A percentile compares a stretch with the other conserved stretches of the same genome.
These are phyloP conservation scores for Takifugu bimaculatus DNA, from an alignment of 2,113 vertebrate species.

Conservation along the genomic window DNA sequence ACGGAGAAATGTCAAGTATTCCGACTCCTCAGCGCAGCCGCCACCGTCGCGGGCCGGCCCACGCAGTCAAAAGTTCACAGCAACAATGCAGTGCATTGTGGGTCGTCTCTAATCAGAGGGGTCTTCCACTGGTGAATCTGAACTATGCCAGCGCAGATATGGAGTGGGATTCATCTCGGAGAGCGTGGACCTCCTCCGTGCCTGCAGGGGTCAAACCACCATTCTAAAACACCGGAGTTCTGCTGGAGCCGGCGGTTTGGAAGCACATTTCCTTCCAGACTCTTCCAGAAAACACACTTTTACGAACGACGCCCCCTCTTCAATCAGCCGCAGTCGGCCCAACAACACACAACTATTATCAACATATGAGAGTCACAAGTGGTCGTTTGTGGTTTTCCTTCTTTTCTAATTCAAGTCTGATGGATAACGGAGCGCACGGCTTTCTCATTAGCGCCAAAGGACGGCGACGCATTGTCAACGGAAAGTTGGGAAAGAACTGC, in stretches of 20 bases:
- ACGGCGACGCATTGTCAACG: too few species aligned
- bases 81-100: conserved; percentile 73
- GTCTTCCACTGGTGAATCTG: conserved; percentile 62
- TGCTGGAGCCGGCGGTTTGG: not conserved
- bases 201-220: conserved; percentile 50
- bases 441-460: not conserved
- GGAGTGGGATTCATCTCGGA: conserved; percentile 57
- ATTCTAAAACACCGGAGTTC: conserved; percentile 30
- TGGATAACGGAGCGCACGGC: too few species aligned
- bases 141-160: conserved; percentile 66
- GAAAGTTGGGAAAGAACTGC: not conserved
- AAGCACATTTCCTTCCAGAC: conserved; percentile 13
- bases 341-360: not conserved
- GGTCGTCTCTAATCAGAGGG: conserved; percentile 57
- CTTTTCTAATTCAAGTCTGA: not conserved
- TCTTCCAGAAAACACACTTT: not conserved
- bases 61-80: conserved; percentile 76
- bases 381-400: not conserved
- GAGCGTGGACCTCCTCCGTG: conserved; percentile 45
- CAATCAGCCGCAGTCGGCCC: too few species aligned
- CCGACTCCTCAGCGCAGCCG: conserved; percentile 52
- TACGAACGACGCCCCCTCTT: too few species aligned
- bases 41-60: conserved; percentile 54
- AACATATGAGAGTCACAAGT: not conserved
- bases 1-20: conserved; percentile 74